Conservation (phyloP, 2,113 vertebrate species). For the Labeo catla region DNA sequence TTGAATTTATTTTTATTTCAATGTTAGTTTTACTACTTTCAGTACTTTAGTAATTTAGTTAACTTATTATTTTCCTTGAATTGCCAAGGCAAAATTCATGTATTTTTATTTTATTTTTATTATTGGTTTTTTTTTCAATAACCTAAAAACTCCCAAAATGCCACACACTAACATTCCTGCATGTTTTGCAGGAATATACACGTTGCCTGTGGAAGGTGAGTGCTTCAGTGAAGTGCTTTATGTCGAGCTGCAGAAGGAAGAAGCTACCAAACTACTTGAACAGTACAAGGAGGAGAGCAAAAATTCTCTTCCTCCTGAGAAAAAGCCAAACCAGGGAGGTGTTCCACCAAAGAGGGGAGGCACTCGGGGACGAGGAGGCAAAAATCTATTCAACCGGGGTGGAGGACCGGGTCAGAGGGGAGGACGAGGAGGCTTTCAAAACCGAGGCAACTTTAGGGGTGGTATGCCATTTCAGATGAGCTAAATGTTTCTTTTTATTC, state of each 20-base stretch:
- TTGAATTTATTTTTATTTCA: no score
- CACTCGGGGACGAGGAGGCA: constrained; percentile 82
- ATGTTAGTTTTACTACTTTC: no score
- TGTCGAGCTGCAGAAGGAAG: constrained; percentile 92
- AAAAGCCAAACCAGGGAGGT: constrained; percentile 91
- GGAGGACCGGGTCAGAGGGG: constrained; percentile 79
- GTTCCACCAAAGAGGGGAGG: constrained; percentile 85
- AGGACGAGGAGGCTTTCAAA: constrained; percentile 88
- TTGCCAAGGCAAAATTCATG: no score
- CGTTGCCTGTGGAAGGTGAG: constrained; percentile 90
- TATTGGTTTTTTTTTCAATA: no score
- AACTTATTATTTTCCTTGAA: no score
- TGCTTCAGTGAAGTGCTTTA: constrained; percentile 92
- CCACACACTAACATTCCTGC: not conserved
- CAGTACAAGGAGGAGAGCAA: constrained; percentile 99
- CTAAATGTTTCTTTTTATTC: not conserved
- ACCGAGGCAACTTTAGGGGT: constrained; percentile 93
- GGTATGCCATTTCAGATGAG: constrained; percentile 68
- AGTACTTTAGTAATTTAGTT: no score
- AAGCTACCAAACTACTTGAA: constrained; percentile 90
- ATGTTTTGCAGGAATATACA: constrained; percentile 85
- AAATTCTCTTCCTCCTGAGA: constrained; percentile 91
- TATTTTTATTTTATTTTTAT: no score
- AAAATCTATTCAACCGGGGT: constrained; percentile 91
- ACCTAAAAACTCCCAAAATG: not conserved